Evolutionary conservation across 2,888 invertebrate genomes (phyloP), one percentile per base, ranked within the genome.

Genomic region (Pammene aurita): DNA sequence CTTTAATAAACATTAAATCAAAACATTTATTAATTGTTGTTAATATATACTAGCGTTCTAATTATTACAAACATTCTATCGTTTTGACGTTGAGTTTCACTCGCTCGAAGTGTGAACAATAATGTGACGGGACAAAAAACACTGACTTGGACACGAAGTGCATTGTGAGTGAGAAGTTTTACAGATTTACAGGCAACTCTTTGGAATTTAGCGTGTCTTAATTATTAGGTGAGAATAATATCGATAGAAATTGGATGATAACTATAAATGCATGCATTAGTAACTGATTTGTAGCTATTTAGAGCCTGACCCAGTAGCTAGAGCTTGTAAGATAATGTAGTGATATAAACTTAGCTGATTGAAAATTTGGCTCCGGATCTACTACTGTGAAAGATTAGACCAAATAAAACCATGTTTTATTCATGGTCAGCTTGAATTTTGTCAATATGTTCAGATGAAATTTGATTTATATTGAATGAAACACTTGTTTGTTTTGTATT

Each of bases 1-100:
- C 35, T 52, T 14, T 16, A 42, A 48, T 42, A 56, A 62, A 66
- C 48, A 63, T 41, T 57, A 50, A 62, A 63, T 26, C 58, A 52
- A 34, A 64, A 61, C 67, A 62, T 41, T 35, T 52, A 16, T 26
- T 55, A n/a, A 38, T 42, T 58, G 11, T 58, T 52, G 55, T 55
- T 41, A 54, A 35, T n/a, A 41, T 38, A 34, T 62, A 62, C 16
- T 41, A 46, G 35, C 5, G 38, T 48, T 55, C 55, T 5, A 46
- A 11, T 60, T 54, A 38, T 35, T 38, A n/a, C 60, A 46, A 52
- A 11, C 60, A 46, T 44, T 35, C 11, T 14, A 58, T 42, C 13
- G 48, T 48, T 56, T 57, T 38, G 41, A 18, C n/a, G 42, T 50
- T 42, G 9, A 57, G 63, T 58, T 52, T 44, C 46, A 9, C 18